Conservation (phyloP, 2,888 invertebrate species). For the Mesodorylaimus sp. region DNA sequence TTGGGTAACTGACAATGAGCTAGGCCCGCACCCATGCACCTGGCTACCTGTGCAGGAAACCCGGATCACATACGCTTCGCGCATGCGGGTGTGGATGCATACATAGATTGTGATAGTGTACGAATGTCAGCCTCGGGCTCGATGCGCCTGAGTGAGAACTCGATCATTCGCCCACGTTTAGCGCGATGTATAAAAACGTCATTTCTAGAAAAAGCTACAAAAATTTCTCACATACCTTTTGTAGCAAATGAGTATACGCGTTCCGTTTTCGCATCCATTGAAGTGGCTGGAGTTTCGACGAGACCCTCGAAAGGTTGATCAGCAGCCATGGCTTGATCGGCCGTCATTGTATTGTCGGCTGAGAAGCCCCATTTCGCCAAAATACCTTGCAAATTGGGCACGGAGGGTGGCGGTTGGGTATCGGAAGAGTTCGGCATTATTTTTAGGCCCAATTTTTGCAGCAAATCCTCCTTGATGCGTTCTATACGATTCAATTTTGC, state of each 20-base stretch:
- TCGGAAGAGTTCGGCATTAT: conserved; percentile 8
- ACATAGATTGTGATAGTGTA: too few relatives aligned
- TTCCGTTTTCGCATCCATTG: conserved; percentile 6
- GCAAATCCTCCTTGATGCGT: conserved; percentile 7
- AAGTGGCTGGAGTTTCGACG: background rate
- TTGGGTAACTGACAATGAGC: too few relatives aligned
- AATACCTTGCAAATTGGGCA: background rate
- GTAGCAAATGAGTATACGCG: conserved; percentile 6
- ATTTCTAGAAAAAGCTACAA: too few relatives aligned
- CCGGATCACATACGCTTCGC: too few relatives aligned
- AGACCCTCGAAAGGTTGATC: background rate
- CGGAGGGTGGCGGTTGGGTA: background rate
- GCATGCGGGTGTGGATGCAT: too few relatives aligned
- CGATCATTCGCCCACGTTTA: too few relatives aligned
- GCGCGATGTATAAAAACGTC: too few relatives aligned
- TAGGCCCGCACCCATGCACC: too few relatives aligned
- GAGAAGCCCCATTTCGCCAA: background rate
- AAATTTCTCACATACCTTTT: background rate
- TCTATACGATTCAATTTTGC: conserved; percentile 9
- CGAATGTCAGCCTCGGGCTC: too few relatives aligned
- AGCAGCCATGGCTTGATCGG: too few relatives aligned
- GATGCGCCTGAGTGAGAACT: too few relatives aligned
- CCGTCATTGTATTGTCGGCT: background rate
- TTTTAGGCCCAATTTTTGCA: conserved; percentile 10
- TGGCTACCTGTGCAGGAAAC: too few relatives aligned